These are phyloP conservation scores for Neodiprion fabricii DNA, from an alignment of 1,140 invertebrate genomes.

Conservation along the genomic window DNA sequence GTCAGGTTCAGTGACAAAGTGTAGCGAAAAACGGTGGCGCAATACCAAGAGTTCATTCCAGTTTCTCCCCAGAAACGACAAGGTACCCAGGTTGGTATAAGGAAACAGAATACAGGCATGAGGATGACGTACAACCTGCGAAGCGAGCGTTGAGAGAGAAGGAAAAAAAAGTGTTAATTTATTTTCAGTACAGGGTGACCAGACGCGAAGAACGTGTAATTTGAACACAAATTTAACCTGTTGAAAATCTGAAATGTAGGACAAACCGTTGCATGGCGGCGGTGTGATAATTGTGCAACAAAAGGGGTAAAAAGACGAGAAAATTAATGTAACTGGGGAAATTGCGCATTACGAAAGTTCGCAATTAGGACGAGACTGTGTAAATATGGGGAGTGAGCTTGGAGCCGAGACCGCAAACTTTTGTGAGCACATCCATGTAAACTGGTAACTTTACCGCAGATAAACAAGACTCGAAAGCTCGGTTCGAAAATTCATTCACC, in stretches of 20 bases:
- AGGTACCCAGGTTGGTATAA: slow-evolving; percentile 76
- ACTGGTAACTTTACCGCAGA: not conserved
- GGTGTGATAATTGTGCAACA: not conserved
- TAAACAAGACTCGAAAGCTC: not conserved
- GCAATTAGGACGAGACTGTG: not conserved
- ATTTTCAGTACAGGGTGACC: not conserved
- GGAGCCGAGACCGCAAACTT: not conserved
- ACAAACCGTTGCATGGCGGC: too few species aligned
- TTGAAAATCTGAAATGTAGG: not conserved
- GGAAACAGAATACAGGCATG: slow-evolving; percentile 77
- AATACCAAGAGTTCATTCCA: slow-evolving; percentile 62
- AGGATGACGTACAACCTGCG: slow-evolving; percentile 75
- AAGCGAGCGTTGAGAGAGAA: slow-evolving; percentile 25
- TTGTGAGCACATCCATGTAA: not conserved
- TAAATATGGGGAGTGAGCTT: not conserved
- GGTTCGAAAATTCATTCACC: slow-evolving; percentile 43
- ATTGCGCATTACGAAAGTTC: not conserved
- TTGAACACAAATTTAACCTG: not conserved
- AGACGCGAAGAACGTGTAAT: not conserved
- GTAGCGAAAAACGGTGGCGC: slow-evolving; percentile 72
- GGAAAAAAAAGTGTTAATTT: not conserved
- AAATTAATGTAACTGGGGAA: not conserved
- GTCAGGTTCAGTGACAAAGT: slow-evolving; percentile 76
- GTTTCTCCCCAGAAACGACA: slow-evolving; percentile 76
- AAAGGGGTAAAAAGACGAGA: not conserved